Conservation (phyloP, 2,113 vertebrate species). For the Tamias sibiricus region DNA sequence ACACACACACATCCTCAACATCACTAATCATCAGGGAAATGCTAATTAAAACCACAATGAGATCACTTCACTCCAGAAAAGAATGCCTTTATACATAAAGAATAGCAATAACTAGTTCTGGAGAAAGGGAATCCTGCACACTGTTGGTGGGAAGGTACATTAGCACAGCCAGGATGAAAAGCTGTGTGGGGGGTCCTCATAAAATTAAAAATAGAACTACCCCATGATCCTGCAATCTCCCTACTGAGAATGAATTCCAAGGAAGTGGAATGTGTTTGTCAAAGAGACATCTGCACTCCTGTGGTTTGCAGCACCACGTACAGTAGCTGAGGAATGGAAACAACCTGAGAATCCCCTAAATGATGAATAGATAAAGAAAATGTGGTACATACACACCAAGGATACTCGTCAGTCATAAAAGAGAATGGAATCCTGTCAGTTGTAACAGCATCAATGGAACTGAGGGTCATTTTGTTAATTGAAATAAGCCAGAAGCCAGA, state of each 20-base stretch:
- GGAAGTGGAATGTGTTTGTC: background rate
- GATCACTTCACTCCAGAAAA: background rate
- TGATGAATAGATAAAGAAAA: background rate
- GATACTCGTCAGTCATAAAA: background rate
- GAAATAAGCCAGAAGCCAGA: background rate
- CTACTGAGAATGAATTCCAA: background rate
- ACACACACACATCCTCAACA: background rate
- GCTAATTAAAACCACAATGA: background rate
- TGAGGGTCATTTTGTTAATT: background rate
- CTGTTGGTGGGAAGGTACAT: background rate
- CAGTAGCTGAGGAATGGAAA: background rate
- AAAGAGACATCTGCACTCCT: background rate
- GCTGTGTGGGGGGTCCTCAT: background rate
- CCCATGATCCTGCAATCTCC: background rate
- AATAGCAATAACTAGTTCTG: background rate
- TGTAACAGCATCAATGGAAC: background rate
- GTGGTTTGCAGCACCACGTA: background rate
- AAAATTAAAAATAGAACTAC: background rate
- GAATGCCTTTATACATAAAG: background rate
- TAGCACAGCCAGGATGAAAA: background rate
- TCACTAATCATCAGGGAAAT: background rate
- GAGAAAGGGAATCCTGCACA: background rate
- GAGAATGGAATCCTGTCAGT: background rate
- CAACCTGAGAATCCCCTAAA: background rate
- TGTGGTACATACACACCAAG: background rate